Evolutionary conservation across 2,888 invertebrate species (phyloP).

Genomic region (Melanotus villosus): DNA sequence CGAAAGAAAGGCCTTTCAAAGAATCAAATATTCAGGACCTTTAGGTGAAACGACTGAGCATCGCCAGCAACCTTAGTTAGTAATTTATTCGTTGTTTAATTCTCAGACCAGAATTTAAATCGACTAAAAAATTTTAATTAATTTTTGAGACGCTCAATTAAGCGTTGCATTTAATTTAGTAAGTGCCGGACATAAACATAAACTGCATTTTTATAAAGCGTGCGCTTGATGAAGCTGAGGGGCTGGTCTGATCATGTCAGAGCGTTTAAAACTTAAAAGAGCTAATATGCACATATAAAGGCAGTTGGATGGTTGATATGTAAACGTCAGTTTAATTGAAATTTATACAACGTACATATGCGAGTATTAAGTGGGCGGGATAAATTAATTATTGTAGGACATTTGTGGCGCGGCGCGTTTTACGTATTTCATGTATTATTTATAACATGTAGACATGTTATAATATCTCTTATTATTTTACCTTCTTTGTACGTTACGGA

Average conservation of each 20-base stretch:
- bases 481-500: constrained; percentile 2
- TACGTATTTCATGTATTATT: constrained; percentile 5
- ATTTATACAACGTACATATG: constrained; percentile 34
- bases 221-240: constrained; percentile 1
- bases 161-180: constrained; percentile 4
- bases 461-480: constrained; percentile 12
- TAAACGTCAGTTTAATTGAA: constrained; percentile 39
- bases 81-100: too few species aligned
- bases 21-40: too few species aligned
- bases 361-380: constrained; percentile 37
- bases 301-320: constrained; percentile 30
- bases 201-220: constrained; percentile 22
- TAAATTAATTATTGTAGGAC: constrained; percentile 33
- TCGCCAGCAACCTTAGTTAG: too few species aligned
- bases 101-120: too few species aligned
- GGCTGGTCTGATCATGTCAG: neutral
- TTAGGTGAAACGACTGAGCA: too few species aligned
- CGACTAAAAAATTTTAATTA: too few species aligned
- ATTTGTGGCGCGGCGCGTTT: constrained; percentile 6
- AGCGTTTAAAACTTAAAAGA: neutral
- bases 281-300: neutral
- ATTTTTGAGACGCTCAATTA: neutral
- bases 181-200: neutral
- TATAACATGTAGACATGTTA: constrained; percentile 26
- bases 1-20: too few species aligned